Percentiles rank a stretch among this genome's conserved stretches.
phyloP scores from a whole-genome alignment of 2,113 vertebrate species.

The Periophthalmus modestus region DNA sequence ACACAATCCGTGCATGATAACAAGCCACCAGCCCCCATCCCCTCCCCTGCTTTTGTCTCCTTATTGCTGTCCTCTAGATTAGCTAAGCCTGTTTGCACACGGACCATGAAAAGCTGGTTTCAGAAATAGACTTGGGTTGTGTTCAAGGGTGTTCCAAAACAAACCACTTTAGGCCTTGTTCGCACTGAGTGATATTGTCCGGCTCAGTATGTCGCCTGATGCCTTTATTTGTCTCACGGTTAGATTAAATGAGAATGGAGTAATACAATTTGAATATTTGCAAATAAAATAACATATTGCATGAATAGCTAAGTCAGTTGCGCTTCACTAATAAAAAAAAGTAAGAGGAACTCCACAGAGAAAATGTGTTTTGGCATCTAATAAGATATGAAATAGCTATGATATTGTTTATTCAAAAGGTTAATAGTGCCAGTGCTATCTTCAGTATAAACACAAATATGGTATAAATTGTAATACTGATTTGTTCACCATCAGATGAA shows the following conservation, averaged over 20 bases:
- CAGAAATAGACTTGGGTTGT: slow-evolving; percentile 19
- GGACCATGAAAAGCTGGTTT: slow-evolving; percentile 28
- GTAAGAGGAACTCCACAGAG: too few species aligned
- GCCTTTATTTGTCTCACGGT: neutral
- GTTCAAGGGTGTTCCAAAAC: slow-evolving; percentile 23
- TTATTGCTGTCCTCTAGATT: slow-evolving; percentile 33
- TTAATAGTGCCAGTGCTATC: neutral
- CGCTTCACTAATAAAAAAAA: too few species aligned
- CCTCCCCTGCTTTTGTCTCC: slow-evolving; percentile 4
- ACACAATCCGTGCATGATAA: slow-evolving; percentile 40
- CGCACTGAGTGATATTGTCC: neutral
- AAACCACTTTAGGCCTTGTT: slow-evolving; percentile 17
- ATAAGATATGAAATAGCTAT: too few species aligned
- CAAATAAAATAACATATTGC: too few species aligned
- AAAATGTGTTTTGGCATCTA: neutral
- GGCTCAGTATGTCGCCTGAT: neutral
- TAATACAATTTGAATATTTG: neutral
- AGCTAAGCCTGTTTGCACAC: slow-evolving; percentile 28
- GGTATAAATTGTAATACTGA: neutral
- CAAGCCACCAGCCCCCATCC: slow-evolving; percentile 11
- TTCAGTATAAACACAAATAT: neutral
- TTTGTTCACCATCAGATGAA: neutral
- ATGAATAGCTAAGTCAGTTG: neutral
- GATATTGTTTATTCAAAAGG: too few species aligned
- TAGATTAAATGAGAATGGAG: neutral